Base-by-base conservation (phyloP, 1,140 invertebrate genomes). In the Chelonus insularis region DNA sequence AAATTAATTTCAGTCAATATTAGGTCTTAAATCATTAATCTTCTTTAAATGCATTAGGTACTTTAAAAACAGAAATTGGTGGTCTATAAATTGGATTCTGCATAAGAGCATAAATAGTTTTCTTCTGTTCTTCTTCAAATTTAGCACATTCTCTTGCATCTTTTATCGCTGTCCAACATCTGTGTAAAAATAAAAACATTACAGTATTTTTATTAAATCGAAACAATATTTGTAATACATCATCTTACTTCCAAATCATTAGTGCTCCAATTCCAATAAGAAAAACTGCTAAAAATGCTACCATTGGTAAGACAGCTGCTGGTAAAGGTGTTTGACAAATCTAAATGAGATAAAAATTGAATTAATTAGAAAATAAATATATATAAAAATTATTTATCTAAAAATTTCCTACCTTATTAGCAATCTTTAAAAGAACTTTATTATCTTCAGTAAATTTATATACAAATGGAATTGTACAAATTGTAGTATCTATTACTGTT, bases 81-180 rank as follows among this genome's bases (percentile, higher is more conserved):
- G 71, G 63, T 39, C 59, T 63, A 29, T 66, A 74, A 29, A 74
- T 39, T 14, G 72, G 72, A 70, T 74, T 74, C 25, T 68, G 57
- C 0, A 60, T 52, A 8, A 69, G 39, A 12, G 60, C 65, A n/a
- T 67, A 72, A 9, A 73, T 43, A 2, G 70, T 73, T 23, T 56
- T 69, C 7, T 64, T 59, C 4, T 20, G 63, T 29, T 74, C 70
- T 21, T 43, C 12, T 16, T 65, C 65, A n/a, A 74, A 74, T 34
- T 69, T 73, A 0, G 59, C 67, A 12, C 59, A 73, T 43, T 74
- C 72, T 11, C 41, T 63, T 47, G 45, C 64, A 20, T 74, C 72
- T 37, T 66, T 60, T 14, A 66, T 60, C n/a, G 20, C 57, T 1
- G 57, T 66, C 57, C 60, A 63, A 23, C 60, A 63, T 60, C 64